A percentile compares a stretch with the other conserved stretches of the same genome.
Evolutionary conservation across 2,888 invertebrate genomes (phyloP).

Genomic region (Ornithoptera priamus): DNA sequence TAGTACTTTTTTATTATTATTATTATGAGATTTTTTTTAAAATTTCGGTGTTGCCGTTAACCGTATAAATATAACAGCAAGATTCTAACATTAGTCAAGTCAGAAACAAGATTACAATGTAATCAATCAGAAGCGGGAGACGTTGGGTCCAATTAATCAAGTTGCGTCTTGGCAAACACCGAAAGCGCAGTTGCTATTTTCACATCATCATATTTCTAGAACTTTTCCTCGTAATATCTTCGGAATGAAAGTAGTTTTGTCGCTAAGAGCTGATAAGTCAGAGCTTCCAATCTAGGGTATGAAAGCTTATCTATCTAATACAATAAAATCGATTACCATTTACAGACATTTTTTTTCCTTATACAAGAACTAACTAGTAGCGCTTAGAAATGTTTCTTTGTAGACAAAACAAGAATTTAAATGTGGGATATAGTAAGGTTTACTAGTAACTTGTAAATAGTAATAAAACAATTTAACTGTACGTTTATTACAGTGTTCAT

Average conservation of each 20-base stretch:
- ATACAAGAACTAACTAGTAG: too few species aligned
- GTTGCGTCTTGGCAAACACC: slow-evolving; percentile 50
- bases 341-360: not conserved
- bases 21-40: not conserved
- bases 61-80: slow-evolving; percentile 14
- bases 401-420: too few species aligned
- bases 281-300: not conserved
- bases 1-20: not conserved
- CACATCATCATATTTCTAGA: slow-evolving; percentile 20
- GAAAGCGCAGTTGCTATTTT: slow-evolving; percentile 39
- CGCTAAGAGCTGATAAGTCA: not conserved
- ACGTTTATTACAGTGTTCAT: too few species aligned
- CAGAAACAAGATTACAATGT: slow-evolving; percentile 75
- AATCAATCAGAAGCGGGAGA: slow-evolving; percentile 68
- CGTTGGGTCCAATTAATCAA: slow-evolving; percentile 70
- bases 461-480: too few species aligned
- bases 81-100: slow-evolving; percentile 63
- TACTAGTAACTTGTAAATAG: too few species aligned
- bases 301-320: not conserved
- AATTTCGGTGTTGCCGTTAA: not conserved
- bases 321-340: not conserved
- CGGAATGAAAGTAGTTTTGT: not conserved
- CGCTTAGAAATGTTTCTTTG: too few species aligned
- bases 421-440: too few species aligned
- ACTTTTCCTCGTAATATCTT: not conserved